These are phyloP conservation scores for Pseudomyrmex flavicornis DNA, from an alignment of 1,140 invertebrate species.

Conservation along the genomic window DNA sequence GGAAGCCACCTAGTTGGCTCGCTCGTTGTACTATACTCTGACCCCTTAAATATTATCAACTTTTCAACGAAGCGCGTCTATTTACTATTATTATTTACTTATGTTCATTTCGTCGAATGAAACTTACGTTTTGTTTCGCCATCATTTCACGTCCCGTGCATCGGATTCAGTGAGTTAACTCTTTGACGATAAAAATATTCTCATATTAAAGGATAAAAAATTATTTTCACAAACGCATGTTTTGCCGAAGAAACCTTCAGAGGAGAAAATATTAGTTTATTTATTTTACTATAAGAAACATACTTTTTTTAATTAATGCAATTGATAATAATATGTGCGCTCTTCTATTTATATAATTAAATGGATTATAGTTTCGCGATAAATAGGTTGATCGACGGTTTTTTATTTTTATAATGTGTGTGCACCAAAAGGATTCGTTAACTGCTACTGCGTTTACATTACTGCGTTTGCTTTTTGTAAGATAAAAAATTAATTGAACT, in stretches of 20 bases:
- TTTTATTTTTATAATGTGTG: not conserved
- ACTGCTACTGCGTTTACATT: no score
- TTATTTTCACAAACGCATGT: conserved; percentile 75
- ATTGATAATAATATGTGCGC: not conserved
- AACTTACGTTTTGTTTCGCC: conserved; percentile 77
- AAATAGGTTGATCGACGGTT: not conserved
- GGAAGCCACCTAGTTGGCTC: conserved; percentile 91
- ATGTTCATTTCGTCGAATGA: conserved; percentile 80
- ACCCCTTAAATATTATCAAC: conserved; percentile 84
- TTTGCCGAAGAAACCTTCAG: conserved; percentile 72
- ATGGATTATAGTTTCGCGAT: not conserved
- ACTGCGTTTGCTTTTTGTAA: no score
- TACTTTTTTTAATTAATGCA: conserved; percentile 19
- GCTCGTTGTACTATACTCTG: conserved; percentile 91
- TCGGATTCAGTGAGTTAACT: conserved; percentile 79
- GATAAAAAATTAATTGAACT: no score
- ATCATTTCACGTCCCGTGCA: conserved; percentile 49
- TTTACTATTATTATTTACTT: conserved; percentile 78
- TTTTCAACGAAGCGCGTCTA: conserved; percentile 77
- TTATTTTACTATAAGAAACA: conserved; percentile 7
- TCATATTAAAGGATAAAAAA: conserved; percentile 77
- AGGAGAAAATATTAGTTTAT: conserved; percentile 70
- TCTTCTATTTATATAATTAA: conserved; percentile 30
- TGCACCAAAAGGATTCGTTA: no score
- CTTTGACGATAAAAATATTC: conserved; percentile 77